These are phyloP conservation scores for Salarias fasciatus DNA, from an alignment of 2,797 vertebrate species.

Conservation along the genomic window DNA sequence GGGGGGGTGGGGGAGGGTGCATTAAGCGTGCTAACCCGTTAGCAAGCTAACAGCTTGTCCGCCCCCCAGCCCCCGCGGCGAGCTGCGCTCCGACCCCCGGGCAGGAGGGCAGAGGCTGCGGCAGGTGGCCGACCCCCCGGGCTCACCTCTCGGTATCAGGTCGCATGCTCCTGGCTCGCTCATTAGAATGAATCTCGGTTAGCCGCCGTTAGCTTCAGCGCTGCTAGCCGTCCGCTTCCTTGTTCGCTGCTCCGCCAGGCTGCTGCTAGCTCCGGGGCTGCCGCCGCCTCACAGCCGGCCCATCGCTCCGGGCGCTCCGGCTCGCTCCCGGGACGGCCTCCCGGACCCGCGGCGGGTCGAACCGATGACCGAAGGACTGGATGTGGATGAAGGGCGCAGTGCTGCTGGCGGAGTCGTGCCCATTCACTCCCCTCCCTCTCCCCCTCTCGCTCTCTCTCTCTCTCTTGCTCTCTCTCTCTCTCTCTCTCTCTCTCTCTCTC, in stretches of 20 bases:
- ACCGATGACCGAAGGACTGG: conserved; percentile 46
- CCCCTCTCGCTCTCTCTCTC: neutral
- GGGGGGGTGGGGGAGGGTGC: neutral
- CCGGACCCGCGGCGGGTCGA: conserved; percentile 19
- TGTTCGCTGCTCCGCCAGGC: conserved; percentile 66
- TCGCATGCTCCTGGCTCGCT: conserved; percentile 81
- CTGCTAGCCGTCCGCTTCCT: conserved; percentile 75
- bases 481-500: conserved; percentile 15
- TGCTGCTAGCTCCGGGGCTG: conserved; percentile 33
- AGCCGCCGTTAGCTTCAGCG: conserved; percentile 67
- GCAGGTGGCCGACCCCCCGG: no score
- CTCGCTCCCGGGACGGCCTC: conserved; percentile 38
- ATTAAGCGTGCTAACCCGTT: conserved; percentile 45
- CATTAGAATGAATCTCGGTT: conserved; percentile 79
- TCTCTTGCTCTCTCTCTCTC: conserved; percentile 2
- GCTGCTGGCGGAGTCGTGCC: conserved; percentile 49
- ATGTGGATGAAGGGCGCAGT: conserved; percentile 62
- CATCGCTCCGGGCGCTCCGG: conserved; percentile 51
- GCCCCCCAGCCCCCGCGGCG: conserved; percentile 4
- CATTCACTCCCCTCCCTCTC: conserved; percentile 54
- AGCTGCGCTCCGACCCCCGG: neutral
- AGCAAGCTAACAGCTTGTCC: conserved; percentile 49
- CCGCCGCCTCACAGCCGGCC: conserved; percentile 62
- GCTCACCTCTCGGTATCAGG: conserved; percentile 79
- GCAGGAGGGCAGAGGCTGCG: neutral